A percentile compares a stretch with the other conserved stretches of the same genome.
Evolutionary conservation across 2,113 vertebrate species (phyloP).

Genomic region (Saimiri boliviensis): DNA sequence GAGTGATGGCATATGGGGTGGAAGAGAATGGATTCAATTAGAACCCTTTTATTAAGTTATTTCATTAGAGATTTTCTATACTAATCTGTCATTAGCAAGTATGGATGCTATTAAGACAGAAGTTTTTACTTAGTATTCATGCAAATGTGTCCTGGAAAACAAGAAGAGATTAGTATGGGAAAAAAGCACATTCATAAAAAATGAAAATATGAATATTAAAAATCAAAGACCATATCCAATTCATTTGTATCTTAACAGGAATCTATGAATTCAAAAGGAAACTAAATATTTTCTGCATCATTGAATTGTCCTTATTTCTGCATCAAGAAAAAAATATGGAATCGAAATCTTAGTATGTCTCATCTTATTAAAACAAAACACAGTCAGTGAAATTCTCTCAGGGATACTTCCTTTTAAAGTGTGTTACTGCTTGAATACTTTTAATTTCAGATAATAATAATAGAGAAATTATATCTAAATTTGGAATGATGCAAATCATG

Average conservation of each 20-base stretch:
- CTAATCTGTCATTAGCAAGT: not conserved
- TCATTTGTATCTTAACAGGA: slow-evolving; percentile 36
- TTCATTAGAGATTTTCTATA: not conserved
- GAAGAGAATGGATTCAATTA: not conserved
- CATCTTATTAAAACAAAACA: slow-evolving; percentile 47
- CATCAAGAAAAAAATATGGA: slow-evolving; percentile 45
- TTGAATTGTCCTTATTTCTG: slow-evolving; percentile 31
- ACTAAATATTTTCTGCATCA: slow-evolving; percentile 54
- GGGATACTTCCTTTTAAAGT: slow-evolving; percentile 49
- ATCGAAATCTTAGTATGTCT: slow-evolving; percentile 15
- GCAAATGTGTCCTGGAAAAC: not conserved
- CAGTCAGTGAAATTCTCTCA: slow-evolving; percentile 37
- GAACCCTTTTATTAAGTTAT: not conserved
- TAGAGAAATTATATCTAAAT: slow-evolving; percentile 34
- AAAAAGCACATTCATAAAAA: not conserved
- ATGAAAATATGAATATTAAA: slow-evolving; percentile 30
- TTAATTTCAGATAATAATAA: slow-evolving; percentile 53
- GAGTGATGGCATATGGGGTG: not conserved
- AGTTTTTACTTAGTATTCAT: slow-evolving; percentile 26
- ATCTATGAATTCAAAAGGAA: slow-evolving; percentile 53
- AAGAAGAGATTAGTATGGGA: slow-evolving; percentile 31
- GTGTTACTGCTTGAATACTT: slow-evolving; percentile 49
- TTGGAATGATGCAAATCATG: slow-evolving; percentile 12
- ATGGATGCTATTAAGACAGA: not conserved
- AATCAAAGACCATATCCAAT: slow-evolving; percentile 32